Evolutionary conservation across 2,113 vertebrate genomes (phyloP).

Genomic region (Toxostoma redivivum): DNA sequence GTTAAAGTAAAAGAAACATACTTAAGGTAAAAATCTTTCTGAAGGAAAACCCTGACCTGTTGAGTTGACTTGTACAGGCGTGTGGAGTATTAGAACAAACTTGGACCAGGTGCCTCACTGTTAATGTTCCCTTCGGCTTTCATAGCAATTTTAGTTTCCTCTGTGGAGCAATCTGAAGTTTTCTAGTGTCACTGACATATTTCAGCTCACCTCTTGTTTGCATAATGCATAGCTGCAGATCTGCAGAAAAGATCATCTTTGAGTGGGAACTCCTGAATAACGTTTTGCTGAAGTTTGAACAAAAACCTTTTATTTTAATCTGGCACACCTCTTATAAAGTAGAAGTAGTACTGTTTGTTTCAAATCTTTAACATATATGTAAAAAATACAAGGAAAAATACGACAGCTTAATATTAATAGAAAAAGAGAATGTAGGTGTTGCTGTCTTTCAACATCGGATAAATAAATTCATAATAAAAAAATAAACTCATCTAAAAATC

Average conservation of each 20-base stretch:
- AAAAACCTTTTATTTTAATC: background rate
- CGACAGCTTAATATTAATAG: background rate
- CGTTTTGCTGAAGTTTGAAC: background rate
- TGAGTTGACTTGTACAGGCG: background rate
- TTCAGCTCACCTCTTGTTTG: background rate
- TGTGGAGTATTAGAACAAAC: background rate
- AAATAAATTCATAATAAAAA: background rate
- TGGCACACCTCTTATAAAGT: slow-evolving; percentile 1
- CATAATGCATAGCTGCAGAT: background rate
- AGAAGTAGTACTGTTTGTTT: background rate
- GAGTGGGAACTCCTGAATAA: background rate
- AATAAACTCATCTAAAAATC: background rate
- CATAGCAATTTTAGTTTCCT: slow-evolving; percentile 52
- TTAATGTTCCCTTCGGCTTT: slow-evolving; percentile 27
- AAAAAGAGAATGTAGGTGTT: background rate
- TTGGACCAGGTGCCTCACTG: background rate
- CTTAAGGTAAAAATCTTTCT: background rate
- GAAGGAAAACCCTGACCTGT: background rate
- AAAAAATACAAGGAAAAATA: background rate
- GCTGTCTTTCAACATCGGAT: background rate
- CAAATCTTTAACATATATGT: background rate
- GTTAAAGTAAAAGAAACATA: background rate
- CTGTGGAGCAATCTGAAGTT: slow-evolving; percentile 63
- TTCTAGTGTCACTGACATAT: background rate
- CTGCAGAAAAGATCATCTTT: background rate